Percentiles rank a stretch among this genome's conserved stretches.
Evolutionary conservation across 2,797 vertebrate species (phyloP).

Genomic region (Mormyrops attenuatus): DNA sequence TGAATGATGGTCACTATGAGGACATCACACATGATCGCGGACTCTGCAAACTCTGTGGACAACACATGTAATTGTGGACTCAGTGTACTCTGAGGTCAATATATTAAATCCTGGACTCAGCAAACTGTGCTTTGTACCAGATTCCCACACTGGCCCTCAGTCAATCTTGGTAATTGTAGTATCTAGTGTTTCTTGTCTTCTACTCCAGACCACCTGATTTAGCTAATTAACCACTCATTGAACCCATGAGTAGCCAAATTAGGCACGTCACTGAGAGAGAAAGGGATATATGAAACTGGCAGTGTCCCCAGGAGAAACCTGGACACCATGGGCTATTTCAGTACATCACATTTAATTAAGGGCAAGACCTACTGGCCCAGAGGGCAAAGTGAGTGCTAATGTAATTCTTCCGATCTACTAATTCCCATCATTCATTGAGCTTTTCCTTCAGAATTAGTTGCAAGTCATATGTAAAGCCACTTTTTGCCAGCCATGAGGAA

Average conservation of each 20-base stretch:
- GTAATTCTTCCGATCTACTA: not conserved
- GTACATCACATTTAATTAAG: not conserved
- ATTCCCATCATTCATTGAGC: not conserved
- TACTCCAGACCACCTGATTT: conserved; percentile 10
- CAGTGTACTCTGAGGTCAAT: not conserved
- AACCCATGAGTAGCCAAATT: not conserved
- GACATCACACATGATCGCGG: not conserved
- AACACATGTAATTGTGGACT: not conserved
- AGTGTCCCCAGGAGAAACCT: not conserved
- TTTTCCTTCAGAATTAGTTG: not conserved
- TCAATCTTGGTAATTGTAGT: not conserved
- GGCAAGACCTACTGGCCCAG: not conserved
- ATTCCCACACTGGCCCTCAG: not conserved
- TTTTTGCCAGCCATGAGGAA: conserved; percentile 1
- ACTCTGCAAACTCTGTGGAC: not conserved
- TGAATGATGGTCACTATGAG: not conserved
- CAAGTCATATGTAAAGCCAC: not conserved
- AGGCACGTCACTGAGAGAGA: not conserved
- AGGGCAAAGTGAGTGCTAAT: conserved; percentile 4
- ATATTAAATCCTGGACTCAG: not conserved
- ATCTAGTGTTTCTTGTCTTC: not conserved
- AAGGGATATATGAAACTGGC: not conserved
- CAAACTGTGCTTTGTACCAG: not conserved
- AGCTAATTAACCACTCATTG: not conserved
- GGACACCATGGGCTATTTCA: not conserved